These are phyloP conservation scores for Dichetophora obliterata DNA, from an alignment of 2,888 invertebrate species.

Conservation along the genomic window DNA sequence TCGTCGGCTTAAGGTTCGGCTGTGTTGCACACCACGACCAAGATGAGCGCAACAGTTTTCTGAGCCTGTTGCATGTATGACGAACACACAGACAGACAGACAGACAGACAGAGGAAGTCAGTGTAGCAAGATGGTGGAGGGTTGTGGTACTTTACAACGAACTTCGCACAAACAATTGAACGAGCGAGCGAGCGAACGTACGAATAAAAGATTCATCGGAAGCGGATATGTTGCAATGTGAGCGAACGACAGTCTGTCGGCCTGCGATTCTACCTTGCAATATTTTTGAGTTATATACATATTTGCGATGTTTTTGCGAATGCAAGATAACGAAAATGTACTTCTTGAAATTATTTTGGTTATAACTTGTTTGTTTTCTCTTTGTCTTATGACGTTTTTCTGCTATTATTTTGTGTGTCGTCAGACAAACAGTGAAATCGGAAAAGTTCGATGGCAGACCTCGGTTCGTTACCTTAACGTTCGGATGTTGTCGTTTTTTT, in stretches of 20 bases:
- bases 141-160: background rate
- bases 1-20: constrained; percentile 18
- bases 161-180: constrained; percentile 10
- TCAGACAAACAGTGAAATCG: constrained; percentile 4
- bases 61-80: constrained; percentile 62
- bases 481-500: background rate
- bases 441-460: background rate
- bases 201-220: constrained; percentile 39
- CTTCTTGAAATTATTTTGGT: background rate
- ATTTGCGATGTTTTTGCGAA: background rate
- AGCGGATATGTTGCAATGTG: constrained; percentile 47
- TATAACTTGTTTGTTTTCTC: background rate
- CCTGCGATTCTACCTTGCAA: background rate
- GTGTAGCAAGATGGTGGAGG: background rate
- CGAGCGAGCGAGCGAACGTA: constrained; percentile 10
- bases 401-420: background rate
- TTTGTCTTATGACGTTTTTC: background rate
- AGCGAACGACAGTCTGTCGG: background rate
- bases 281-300: background rate
- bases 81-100: background rate
- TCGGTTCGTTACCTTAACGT: constrained; percentile 7
- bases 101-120: too few relatives aligned
- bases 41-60: constrained; percentile 51
- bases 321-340: constrained; percentile 9
- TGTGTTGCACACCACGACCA: constrained; percentile 15